These are phyloP conservation scores for Aphidius gifuensis DNA, from an alignment of 1,140 invertebrate genomes.

Conservation along the genomic window DNA sequence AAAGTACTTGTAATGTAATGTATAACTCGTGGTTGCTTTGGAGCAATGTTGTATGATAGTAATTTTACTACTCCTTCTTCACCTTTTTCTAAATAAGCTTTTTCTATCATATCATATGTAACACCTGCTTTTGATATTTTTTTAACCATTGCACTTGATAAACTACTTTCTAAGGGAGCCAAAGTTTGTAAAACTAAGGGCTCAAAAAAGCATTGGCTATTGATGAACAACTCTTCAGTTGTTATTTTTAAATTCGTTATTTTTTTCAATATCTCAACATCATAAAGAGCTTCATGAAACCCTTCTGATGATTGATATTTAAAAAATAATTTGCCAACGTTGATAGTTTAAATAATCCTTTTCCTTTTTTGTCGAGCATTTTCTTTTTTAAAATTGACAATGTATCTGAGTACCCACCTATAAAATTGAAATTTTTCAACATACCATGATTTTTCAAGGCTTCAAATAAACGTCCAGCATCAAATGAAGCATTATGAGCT, in stretches of 20 bases:
- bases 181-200: constrained; percentile 9
- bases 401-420: constrained; percentile 24
- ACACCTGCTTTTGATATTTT: constrained; percentile 23
- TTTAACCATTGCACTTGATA: constrained; percentile 23
- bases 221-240: constrained; percentile 14
- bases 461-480: constrained; percentile 16
- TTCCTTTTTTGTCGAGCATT: constrained; percentile 20
- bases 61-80: constrained; percentile 18
- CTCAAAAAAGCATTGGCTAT: constrained; percentile 14
- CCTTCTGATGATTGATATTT: constrained; percentile 7
- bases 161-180: constrained; percentile 14
- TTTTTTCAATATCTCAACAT: constrained; percentile 28
- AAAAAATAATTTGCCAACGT: constrained; percentile 22
- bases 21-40: constrained; percentile 18
- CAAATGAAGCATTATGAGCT: constrained; percentile 25
- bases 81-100: constrained; percentile 14
- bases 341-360: constrained; percentile 15
- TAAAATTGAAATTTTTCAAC: constrained; percentile 16
- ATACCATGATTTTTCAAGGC: constrained; percentile 11
- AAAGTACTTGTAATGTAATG: too few relatives aligned
- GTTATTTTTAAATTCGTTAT: constrained; percentile 12
- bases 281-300: constrained; percentile 29
- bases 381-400: constrained; percentile 18
- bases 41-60: background rate
- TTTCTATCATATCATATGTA: constrained; percentile 17